phyloP scores from a whole-genome alignment of 2,113 vertebrate species.

The Typhlomys cinereus region DNA sequence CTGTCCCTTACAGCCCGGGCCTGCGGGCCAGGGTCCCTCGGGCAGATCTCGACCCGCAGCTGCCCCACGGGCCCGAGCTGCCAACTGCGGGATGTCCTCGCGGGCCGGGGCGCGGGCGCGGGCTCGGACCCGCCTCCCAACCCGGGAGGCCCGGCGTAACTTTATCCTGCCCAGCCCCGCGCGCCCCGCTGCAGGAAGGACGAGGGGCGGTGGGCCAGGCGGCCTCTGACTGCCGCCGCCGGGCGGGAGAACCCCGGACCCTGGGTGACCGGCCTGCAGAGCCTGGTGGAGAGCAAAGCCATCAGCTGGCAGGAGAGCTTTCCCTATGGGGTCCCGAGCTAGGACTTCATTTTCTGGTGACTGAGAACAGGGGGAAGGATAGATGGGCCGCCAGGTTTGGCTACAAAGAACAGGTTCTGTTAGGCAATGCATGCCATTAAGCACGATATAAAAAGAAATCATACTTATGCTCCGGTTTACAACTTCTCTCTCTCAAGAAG shows the following conservation, averaged over 20 bases:
- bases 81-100: conserved; percentile 35
- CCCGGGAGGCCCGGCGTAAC: conserved; percentile 57
- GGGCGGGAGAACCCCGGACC: not conserved
- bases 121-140: conserved; percentile 61
- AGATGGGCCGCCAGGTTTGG: conserved; percentile 48
- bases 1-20: not conserved
- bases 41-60: not conserved
- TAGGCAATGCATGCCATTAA: conserved; percentile 28
- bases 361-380: not conserved
- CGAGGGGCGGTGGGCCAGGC: not conserved
- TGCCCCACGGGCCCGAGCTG: not conserved
- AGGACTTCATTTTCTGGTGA: not conserved
- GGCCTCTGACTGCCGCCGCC: not conserved
- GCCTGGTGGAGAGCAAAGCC: not conserved
- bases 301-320: not conserved
- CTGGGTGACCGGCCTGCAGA: not conserved
- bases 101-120: conserved; percentile 10
- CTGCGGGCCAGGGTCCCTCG: not conserved
- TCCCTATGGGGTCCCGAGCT: not conserved
- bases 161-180: conserved; percentile 56
- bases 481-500: conserved; percentile 52
- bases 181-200: not conserved
- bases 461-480: conserved; percentile 28
- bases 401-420: conserved; percentile 17
- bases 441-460: conserved; percentile 38